phyloP scores from a whole-genome alignment of 2,797 vertebrate genomes.

The Melopsittacus undulatus region DNA sequence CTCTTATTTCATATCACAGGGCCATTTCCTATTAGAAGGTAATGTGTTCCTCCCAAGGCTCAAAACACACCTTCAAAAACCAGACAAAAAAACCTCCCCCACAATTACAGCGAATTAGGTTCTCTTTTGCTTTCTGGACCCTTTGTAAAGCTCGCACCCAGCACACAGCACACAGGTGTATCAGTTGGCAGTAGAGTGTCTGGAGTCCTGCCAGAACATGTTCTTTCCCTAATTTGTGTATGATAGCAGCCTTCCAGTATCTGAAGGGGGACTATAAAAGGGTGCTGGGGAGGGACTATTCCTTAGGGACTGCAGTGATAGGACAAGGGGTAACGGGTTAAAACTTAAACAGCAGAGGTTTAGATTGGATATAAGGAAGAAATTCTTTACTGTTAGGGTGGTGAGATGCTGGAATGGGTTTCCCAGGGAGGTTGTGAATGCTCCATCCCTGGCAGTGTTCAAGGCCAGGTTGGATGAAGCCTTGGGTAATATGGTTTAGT shows the following conservation, averaged over 20 bases:
- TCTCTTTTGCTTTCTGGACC: background rate
- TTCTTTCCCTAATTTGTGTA: background rate
- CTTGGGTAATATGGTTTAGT: too few relatives aligned
- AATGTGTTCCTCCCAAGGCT: background rate
- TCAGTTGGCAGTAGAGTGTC: background rate
- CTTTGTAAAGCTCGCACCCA: background rate
- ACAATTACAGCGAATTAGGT: background rate
- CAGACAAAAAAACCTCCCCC: rapidly evolving
- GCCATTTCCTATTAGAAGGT: background rate
- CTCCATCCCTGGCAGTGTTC: too few relatives aligned
- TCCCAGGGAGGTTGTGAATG: too few relatives aligned
- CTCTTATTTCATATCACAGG: background rate
- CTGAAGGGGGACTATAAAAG: too few relatives aligned
- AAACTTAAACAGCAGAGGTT: too few relatives aligned
- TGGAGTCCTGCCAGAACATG: background rate
- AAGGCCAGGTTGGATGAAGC: too few relatives aligned
- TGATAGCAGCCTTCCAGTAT: background rate
- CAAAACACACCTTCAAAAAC: background rate
- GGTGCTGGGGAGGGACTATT: too few relatives aligned
- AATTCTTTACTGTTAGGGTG: too few relatives aligned
- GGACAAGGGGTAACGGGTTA: too few relatives aligned
- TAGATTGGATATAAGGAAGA: too few relatives aligned
- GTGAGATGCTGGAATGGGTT: too few relatives aligned
- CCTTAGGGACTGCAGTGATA: too few relatives aligned
- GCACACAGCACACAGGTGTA: background rate